Percentiles rank a stretch among this genome's conserved stretches.
Conservation (phyloP, 2,888 invertebrate genomes). For the Caenorhabditis macrosperma region DNA sequence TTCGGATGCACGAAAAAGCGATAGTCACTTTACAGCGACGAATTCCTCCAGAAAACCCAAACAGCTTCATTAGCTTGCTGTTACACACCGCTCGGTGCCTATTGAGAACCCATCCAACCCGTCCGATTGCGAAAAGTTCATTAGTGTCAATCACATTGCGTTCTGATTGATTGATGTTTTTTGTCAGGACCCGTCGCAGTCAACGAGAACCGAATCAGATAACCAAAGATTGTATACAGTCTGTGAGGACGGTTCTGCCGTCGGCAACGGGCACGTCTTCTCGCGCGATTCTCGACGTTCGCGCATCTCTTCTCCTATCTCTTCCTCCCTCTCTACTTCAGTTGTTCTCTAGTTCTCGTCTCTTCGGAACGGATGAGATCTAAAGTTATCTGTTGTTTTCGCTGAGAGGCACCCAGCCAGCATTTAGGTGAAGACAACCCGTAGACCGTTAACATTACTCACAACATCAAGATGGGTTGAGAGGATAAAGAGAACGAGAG, state of each 20-base stretch:
- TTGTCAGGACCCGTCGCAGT: background rate
- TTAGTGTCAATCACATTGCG: background rate
- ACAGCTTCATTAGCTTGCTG: no score
- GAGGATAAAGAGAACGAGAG: conserved; percentile 7
- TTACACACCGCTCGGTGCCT: background rate
- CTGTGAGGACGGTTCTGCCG: background rate
- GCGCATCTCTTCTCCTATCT: background rate
- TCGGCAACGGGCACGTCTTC: background rate
- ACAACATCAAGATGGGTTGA: conserved; percentile 36
- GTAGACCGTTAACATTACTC: conserved; percentile 60
- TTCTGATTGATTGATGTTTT: conserved; percentile 3
- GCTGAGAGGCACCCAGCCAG: conserved; percentile 20
- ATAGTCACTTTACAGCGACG: no score
- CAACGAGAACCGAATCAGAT: background rate
- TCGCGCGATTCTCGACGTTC: conserved; percentile 12
- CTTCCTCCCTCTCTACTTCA: background rate
- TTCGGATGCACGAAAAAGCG: no score
- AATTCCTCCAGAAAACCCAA: no score
- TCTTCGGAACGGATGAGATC: conserved; percentile 17
- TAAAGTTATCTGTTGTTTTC: conserved; percentile 53
- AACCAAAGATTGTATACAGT: conserved; percentile 2
- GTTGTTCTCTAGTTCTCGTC: background rate
- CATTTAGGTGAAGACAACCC: conserved; percentile 52
- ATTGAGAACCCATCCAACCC: background rate
- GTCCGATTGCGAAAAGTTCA: background rate